These are phyloP conservation scores for Parotia lawesii DNA, from an alignment of 2,113 vertebrate genomes.

Conservation along the genomic window DNA sequence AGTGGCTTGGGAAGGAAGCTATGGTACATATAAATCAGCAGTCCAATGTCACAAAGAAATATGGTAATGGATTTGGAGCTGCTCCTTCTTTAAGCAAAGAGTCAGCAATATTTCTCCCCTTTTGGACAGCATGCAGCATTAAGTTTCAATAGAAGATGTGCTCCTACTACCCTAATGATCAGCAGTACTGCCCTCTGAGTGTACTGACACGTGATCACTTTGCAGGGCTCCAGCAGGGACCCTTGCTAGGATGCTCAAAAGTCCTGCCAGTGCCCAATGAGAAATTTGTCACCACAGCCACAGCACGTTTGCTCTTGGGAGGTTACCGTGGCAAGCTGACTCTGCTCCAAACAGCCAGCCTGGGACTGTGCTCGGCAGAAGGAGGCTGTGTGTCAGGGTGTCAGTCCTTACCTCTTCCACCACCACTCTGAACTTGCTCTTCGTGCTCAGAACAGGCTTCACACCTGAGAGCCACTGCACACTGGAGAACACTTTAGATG, in stretches of 20 bases:
- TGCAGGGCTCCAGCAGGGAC: not conserved
- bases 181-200: not conserved
- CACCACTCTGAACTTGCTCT: slow-evolving; percentile 97
- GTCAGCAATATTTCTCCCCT: not conserved
- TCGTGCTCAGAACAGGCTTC: slow-evolving; percentile 95
- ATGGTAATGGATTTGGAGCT: not conserved
- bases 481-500: slow-evolving; percentile 94
- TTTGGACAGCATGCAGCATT: not conserved
- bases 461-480: slow-evolving; percentile 97
- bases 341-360: not conserved
- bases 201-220: not conserved
- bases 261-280: not conserved
- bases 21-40: not conserved
- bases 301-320: not conserved
- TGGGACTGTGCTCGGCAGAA: not conserved
- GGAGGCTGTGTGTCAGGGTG: not conserved
- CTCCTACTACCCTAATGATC: not conserved
- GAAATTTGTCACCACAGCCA: not conserved
- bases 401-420: slow-evolving; percentile 87
- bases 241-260: not conserved
- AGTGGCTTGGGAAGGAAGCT: not conserved
- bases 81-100: not conserved
- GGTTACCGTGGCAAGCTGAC: slow-evolving; percentile 1
- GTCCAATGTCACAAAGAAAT: not conserved
- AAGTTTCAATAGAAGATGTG: not conserved